Evolutionary conservation across 2,888 invertebrate species (phyloP).

Genomic region (Alentia gelatinosa): DNA sequence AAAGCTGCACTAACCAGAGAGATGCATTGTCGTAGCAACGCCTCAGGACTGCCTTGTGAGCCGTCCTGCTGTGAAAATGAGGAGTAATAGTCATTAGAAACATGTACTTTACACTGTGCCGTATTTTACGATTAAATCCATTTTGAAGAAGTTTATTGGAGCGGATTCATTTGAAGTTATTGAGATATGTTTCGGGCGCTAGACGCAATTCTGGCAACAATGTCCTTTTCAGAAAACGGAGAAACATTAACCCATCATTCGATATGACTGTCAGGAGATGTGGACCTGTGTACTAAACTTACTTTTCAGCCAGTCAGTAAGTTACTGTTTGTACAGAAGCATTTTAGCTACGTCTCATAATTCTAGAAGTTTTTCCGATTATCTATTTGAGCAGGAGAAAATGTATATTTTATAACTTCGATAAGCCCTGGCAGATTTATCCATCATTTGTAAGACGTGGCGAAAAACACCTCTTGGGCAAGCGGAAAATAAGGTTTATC

Average conservation of each 20-base stretch:
- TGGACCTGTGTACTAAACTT: no score
- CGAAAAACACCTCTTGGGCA: no score
- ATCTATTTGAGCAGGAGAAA: no score
- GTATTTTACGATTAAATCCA: neutral
- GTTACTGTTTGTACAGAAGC: no score
- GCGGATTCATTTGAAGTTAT: neutral
- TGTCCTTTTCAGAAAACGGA: neutral
- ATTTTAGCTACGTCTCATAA: no score
- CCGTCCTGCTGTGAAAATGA: conserved; percentile 18
- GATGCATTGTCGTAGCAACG: conserved; percentile 62
- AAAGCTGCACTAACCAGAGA: conserved; percentile 61
- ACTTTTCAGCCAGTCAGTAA: no score
- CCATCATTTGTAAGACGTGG: no score
- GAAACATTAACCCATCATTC: neutral
- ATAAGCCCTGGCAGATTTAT: no score
- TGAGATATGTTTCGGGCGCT: neutral
- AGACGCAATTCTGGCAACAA: neutral
- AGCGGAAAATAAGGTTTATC: no score
- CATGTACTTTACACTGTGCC: neutral
- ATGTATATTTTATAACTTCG: no score
- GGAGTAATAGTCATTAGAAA: neutral
- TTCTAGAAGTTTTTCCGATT: no score
- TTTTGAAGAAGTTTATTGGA: neutral
- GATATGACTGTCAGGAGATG: neutral
- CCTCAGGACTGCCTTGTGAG: conserved; percentile 14